Percentiles rank a stretch among this genome's conserved stretches.
phyloP scores from a whole-genome alignment of 2,113 vertebrate species.

The Gila orcuttii region DNA sequence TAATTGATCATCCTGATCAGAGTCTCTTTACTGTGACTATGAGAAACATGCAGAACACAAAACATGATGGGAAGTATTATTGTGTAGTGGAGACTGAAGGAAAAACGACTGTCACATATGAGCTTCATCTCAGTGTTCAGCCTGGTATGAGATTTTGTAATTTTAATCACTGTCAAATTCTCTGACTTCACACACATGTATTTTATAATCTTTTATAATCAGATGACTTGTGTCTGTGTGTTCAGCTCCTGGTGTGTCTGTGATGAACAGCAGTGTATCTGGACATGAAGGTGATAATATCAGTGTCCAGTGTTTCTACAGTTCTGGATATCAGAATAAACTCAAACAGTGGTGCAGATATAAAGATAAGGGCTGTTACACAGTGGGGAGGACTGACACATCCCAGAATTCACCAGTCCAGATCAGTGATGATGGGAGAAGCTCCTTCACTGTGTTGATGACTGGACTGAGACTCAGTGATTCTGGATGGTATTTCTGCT shows the following conservation, averaged over 20 bases:
- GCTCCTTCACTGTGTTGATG: constrained; percentile 59
- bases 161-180: neutral
- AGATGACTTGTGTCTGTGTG: neutral
- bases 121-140: neutral
- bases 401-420: constrained; percentile 20
- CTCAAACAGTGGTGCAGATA: constrained; percentile 36
- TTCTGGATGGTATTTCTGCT: constrained; percentile 55
- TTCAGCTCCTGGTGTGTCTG: constrained; percentile 39
- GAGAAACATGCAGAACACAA: constrained; percentile 28
- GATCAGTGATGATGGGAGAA: constrained; percentile 65
- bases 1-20: constrained; percentile 34
- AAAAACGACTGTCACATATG: accelerated
- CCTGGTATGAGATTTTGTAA: neutral
- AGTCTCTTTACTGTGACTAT: constrained; percentile 47
- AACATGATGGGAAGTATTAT: accelerated
- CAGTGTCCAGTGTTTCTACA: constrained; percentile 55
- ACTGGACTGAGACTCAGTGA: constrained; percentile 63
- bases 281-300: constrained; percentile 39
- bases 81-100: neutral
- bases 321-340: neutral
- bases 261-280: constrained; percentile 35
- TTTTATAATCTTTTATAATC: neutral
- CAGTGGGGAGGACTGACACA: too few species aligned
- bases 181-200: neutral
- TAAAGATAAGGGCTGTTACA: neutral